A percentile compares a stretch with the other conserved stretches of the same genome.
Conservation (phyloP, 2,888 invertebrate genomes). For the Patella depressa region DNA sequence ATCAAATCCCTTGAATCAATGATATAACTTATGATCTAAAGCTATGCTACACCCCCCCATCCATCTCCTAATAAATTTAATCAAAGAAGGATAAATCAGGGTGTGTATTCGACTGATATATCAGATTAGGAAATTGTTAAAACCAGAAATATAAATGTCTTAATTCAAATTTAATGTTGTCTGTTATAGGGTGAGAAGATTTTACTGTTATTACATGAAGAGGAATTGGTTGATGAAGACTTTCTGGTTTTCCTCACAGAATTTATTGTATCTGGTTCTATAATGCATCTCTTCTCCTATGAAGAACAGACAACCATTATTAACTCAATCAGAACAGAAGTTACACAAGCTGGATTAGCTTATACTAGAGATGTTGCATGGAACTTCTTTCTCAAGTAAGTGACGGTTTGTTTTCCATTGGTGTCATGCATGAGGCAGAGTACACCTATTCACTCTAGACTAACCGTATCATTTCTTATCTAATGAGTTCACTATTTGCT, state of each 20-base stretch:
- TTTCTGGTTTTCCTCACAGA: conserved; percentile 69
- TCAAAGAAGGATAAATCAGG: neutral
- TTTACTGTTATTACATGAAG: conserved; percentile 65
- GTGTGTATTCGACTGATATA: too few relatives aligned
- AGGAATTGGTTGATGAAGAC: conserved; percentile 66
- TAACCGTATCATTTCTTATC: too few relatives aligned
- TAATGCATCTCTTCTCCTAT: conserved; percentile 68
- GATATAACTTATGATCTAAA: too few relatives aligned
- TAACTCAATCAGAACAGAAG: conserved; percentile 71
- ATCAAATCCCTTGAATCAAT: too few relatives aligned
- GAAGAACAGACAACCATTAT: conserved; percentile 71
- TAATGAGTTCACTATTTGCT: too few relatives aligned
- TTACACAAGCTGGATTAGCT: conserved; percentile 69
- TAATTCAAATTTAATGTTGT: neutral
- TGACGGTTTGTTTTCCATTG: neutral
- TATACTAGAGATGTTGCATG: conserved; percentile 71
- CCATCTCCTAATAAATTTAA: neutral
- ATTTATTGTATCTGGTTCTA: conserved; percentile 67
- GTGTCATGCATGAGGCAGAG: too few relatives aligned
- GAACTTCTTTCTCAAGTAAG: conserved; percentile 70
- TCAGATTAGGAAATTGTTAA: too few relatives aligned
- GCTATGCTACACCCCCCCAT: too few relatives aligned
- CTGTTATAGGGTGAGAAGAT: conserved; percentile 66
- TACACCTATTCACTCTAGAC: too few relatives aligned
- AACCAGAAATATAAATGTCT: too few relatives aligned